Evolutionary conservation across 2,113 vertebrate species (phyloP).

Genomic region (Formicarius rufipectus): DNA sequence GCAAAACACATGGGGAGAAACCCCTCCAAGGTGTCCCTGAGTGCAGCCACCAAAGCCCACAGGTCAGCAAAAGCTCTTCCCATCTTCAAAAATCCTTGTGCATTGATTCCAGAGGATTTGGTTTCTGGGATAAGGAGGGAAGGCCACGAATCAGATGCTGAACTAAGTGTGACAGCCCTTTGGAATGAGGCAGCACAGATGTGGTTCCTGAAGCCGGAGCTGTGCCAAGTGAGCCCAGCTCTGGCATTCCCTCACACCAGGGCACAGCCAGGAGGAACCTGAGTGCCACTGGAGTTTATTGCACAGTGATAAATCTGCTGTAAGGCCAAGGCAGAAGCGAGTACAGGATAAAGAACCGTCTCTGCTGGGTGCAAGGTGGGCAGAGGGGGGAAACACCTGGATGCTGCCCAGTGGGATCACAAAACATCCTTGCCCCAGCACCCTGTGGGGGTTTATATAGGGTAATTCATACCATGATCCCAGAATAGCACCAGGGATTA

Average conservation of each 20-base stretch:
- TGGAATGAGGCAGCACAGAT: not conserved
- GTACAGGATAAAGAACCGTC: accelerated
- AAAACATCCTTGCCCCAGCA: slow-evolving; percentile 78
- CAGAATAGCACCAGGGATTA: slow-evolving; percentile 32
- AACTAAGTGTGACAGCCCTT: not conserved
- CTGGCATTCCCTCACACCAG: not conserved
- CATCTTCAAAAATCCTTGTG: not conserved
- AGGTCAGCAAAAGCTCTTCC: not conserved
- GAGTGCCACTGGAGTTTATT: not conserved
- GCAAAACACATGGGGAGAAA: not conserved
- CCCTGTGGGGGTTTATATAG: slow-evolving; percentile 76
- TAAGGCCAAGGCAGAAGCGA: not conserved
- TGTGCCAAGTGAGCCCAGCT: not conserved
- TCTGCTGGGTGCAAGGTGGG: not conserved
- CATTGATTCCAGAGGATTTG: not conserved
- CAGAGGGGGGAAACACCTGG: not conserved
- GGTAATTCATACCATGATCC: slow-evolving; percentile 82
- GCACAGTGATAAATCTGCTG: not conserved
- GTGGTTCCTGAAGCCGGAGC: not conserved
- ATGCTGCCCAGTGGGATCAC: slow-evolving; percentile 46
- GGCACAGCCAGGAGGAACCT: not conserved
- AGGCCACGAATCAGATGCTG: not conserved
- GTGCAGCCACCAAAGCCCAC: not conserved
- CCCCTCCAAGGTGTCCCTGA: accelerated
- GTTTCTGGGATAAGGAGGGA: not conserved